Percentiles rank a stretch among this genome's conserved stretches.
Conservation (phyloP, 2,113 vertebrate genomes). For the Tauraco erythrolophus region DNA sequence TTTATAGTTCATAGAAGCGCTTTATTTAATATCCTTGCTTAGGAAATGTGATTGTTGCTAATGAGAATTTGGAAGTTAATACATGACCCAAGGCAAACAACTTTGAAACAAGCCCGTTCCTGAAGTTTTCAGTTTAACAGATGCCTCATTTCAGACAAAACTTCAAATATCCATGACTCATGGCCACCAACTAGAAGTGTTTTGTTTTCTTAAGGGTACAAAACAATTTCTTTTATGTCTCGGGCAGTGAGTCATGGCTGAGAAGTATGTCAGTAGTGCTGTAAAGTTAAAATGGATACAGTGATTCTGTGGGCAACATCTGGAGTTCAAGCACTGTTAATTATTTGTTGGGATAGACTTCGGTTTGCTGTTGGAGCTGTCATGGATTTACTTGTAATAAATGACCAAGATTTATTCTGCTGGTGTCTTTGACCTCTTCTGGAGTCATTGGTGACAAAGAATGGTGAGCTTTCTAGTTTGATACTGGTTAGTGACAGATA, state of each 20-base stretch:
- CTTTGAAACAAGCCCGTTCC: slow-evolving; percentile 25
- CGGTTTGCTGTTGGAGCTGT: background rate
- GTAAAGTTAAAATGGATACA: background rate
- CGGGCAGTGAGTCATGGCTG: background rate
- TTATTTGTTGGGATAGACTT: background rate
- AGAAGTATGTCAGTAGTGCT: background rate
- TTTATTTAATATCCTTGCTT: background rate
- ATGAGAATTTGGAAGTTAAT: slow-evolving; percentile 4
- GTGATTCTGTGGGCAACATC: background rate
- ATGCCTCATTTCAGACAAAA: background rate
- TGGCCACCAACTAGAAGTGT: background rate
- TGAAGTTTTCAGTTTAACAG: slow-evolving; percentile 18
- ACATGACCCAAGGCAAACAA: background rate
- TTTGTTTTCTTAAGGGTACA: background rate
- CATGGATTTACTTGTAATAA: background rate
- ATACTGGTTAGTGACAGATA: background rate
- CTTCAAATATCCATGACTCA: background rate
- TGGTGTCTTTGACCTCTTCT: background rate
- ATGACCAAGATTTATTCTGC: background rate
- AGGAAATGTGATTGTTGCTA: background rate
- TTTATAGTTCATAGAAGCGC: background rate
- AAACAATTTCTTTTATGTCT: background rate
- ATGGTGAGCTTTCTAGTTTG: background rate
- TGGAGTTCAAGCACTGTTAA: background rate
- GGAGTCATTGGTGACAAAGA: background rate